Evolutionary conservation across 2,797 vertebrate genomes (phyloP).

Genomic region (Silurus aristotelis): DNA sequence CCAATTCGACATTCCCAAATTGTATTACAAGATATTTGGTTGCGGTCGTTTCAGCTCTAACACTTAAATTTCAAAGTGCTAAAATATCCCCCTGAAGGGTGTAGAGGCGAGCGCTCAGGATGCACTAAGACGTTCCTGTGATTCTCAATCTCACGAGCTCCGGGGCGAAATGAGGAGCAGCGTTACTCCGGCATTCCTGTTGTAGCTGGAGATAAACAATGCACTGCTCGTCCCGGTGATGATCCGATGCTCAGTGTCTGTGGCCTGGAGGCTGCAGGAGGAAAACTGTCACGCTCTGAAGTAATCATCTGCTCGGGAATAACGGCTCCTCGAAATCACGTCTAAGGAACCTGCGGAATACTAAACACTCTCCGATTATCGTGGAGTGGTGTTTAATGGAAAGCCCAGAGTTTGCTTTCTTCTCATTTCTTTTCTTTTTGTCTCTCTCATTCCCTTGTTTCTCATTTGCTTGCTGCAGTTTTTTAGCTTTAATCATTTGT

Average conservation of each 20-base stretch:
- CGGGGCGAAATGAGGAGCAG: not conserved
- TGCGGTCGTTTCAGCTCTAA: not conserved
- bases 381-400: not conserved
- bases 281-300: slow-evolving; percentile 2
- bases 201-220: slow-evolving; percentile 16
- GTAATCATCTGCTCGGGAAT: slow-evolving; percentile 19
- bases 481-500: no score
- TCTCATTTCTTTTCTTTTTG: no score
- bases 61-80: slow-evolving; percentile 3
- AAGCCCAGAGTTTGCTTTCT: not conserved
- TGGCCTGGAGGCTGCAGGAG: slow-evolving; percentile 4
- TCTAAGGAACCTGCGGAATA: not conserved
- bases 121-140: not conserved
- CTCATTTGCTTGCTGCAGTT: no score
- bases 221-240: not conserved
- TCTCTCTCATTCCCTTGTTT: slow-evolving; percentile 13
- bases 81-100: slow-evolving; percentile 8
- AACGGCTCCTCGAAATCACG: not conserved
- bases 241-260: not conserved
- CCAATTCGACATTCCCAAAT: not conserved
- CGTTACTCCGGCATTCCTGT: not conserved
- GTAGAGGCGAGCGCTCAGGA: not conserved
- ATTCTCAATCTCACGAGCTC: slow-evolving; percentile 6
- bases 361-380: not conserved
- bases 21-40: slow-evolving; percentile 6